Evolutionary conservation across 2,888 invertebrate species (phyloP), one percentile per base, ranked within the genome.

Genomic region (Lasioglossum malachurum): DNA sequence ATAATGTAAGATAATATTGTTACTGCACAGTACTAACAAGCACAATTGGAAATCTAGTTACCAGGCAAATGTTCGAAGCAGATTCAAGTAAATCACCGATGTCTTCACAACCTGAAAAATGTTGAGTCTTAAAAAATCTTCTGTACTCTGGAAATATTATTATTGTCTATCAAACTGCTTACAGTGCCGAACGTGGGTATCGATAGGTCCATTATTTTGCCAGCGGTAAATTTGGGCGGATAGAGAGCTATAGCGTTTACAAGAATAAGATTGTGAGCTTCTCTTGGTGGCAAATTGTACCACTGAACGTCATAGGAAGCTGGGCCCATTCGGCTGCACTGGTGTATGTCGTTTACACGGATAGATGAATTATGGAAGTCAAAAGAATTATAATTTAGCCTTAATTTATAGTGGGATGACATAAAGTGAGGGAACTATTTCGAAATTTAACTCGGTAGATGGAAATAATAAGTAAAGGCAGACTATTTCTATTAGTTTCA

Each of bases 201-300:
- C 0, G 93, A 93, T 16, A 93, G 73, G 49, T 92, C 86, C 4
- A 91, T 85, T 83, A 94, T 87, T 87, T 93, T 93, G 31, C 93
- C 93, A 60, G 92, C 93, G 1, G 92, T 92, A 16, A 94, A 89
- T 73, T 87, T 91, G 2, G 87, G 86, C 4, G 92, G 91, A 79
- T 83, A 86, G 74, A 88, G 93, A 3, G 93, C 80, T 75, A 91
- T 90, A 1, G 85, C 72, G 4, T 92, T 87, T 46, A 93, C 67
- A 53, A 93, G 60, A 60, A 93, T 89, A 38, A 94, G 77, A 72
- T 74, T 77, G 44, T 60, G 71, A 31, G 84, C 88, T 49, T 57
- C 79, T 72, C 83, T 87, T n/a, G 31, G 74, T 35, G 88, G 82
- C 8, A 92, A 38, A n/a, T 76, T 75, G 75, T 92, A 89, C 91